Percentiles rank a stretch among this genome's conserved stretches.
phyloP scores from a whole-genome alignment of 2,113 vertebrate genomes.

The Cichladusa arquata region DNA sequence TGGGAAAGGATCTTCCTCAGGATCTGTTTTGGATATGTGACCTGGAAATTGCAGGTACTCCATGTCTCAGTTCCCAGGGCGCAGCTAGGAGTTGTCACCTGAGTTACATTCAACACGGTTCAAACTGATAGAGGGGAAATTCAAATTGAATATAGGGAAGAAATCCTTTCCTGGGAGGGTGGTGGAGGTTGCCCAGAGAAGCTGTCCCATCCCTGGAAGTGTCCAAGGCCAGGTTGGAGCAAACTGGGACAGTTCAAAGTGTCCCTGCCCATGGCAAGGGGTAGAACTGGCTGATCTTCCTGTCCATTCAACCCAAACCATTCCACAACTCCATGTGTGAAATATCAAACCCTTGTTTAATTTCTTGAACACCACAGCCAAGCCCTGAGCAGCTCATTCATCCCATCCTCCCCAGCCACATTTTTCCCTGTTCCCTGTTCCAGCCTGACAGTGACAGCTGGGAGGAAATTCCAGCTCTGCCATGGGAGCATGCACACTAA shows the following conservation, averaged over 20 bases:
- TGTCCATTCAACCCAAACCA: neutral
- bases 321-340: fast-evolving
- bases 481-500: neutral
- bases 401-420: neutral
- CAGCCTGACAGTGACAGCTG: neutral
- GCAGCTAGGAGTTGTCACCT: neutral
- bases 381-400: neutral
- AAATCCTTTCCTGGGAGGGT: neutral
- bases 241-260: neutral
- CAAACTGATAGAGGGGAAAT: neutral
- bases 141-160: neutral
- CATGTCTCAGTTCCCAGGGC: fast-evolving
- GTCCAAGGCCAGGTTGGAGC: neutral
- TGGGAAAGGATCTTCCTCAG: neutral
- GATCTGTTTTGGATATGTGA: neutral
- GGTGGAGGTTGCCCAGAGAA: neutral
- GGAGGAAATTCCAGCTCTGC: neutral
- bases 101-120: fast-evolving
- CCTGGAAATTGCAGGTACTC: neutral
- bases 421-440: neutral
- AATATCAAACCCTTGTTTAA: neutral
- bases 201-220: neutral
- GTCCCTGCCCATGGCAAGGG: neutral
- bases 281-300: neutral
- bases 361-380: neutral